These are phyloP conservation scores for Aphrophora alni DNA, from an alignment of 2,888 invertebrate species.

Conservation along the genomic window DNA sequence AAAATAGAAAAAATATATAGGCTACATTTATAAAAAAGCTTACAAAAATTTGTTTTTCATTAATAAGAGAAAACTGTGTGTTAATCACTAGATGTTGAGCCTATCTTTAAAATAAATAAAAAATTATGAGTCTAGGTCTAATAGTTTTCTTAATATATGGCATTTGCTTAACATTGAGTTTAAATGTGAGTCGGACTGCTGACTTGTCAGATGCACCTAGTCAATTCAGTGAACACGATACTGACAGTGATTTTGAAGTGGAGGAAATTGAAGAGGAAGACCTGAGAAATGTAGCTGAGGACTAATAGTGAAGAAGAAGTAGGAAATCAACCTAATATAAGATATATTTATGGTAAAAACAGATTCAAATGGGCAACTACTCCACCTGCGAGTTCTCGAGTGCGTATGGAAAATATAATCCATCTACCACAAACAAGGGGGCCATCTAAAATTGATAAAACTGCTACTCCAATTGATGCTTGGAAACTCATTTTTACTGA, in stretches of 20 bases:
- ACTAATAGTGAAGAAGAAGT: no score
- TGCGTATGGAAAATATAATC: neutral
- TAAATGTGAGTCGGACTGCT: no score
- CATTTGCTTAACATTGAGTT: no score
- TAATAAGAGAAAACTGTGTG: no score
- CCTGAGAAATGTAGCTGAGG: neutral
- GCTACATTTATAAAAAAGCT: no score
- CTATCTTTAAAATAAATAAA: no score
- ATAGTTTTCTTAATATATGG: no score
- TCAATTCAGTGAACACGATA: neutral
- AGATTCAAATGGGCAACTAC: neutral
- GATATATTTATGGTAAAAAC: neutral
- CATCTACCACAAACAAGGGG: neutral
- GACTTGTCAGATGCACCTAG: neutral
- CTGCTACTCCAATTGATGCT: neutral
- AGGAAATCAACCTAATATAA: no score
- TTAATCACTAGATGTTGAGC: no score
- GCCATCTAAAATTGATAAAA: neutral
- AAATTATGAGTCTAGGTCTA: no score
- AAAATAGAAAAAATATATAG: no score
- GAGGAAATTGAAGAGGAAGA: neutral
- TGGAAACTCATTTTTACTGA: neutral
- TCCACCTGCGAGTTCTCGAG: neutral
- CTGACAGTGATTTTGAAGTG: neutral
- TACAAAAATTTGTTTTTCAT: no score